Base-by-base conservation (phyloP, 2,113 vertebrate genomes). In the Pollimyrus isidori region DNA sequence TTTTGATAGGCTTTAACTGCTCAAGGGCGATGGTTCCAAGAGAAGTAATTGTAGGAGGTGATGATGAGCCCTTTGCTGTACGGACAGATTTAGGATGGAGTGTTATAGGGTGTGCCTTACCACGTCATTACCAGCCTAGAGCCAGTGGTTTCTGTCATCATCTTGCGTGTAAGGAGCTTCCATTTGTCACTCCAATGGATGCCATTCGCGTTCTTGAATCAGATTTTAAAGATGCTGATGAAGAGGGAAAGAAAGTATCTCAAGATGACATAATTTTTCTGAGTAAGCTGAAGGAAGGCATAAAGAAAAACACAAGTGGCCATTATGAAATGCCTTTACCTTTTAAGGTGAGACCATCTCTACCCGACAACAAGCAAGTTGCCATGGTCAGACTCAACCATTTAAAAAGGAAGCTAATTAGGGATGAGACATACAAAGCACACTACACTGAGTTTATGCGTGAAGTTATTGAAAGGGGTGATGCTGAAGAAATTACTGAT, bases 1-100 rank as follows among this genome's bases (percentile, higher is more conserved):
- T 88, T 2, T 49, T 89, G 42, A 90, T 90, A 30, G 88, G 58
- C 1, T 91, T 89, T 56, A 90, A 90, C 10, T 90, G 90, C 39
- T 52, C 88, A 15, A 89, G 53, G 53, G 53, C 15, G 21, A 56
- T 92, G 30, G n/a, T 39, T 23, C 88, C 88, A 65, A 73, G 69
- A 42, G 50, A 76, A 15, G 91, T 91, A 10, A 39, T 91, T 30
- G 7, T 69, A 86, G 90, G 90, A 11, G 76, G 46, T 26, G 35
- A 91, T 21, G 10, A 91, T 7, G 86, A 92, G 39, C 89, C 85
- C 4, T 89, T 86, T 4, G 56, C 73, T 11, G 48, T 91, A 50
- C 53, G 6, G 3, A 92, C 73, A 6, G 89, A 92, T 26, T 48
- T 91, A 80, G n/a, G n/a, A n/a, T n/a, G n/a, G n/a, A n/a, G n/a